These are phyloP conservation scores for Gastracanthus pulcherrimus DNA, from an alignment of 2,888 invertebrate species.

Conservation along the genomic window DNA sequence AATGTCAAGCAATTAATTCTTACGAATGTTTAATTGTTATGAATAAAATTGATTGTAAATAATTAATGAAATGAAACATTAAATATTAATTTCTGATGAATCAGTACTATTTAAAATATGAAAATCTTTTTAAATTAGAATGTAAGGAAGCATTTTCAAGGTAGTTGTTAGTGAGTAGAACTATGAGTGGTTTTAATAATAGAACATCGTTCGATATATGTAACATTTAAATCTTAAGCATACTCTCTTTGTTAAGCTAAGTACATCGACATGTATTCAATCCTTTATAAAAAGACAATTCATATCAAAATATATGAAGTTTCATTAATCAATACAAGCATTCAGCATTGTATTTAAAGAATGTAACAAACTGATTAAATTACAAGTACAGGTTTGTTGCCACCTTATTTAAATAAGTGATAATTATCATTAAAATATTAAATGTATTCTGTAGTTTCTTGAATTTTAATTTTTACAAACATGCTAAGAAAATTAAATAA, in stretches of 20 bases:
- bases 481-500: no score
- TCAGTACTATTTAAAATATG: not conserved
- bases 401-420: not conserved
- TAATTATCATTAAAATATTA: no score
- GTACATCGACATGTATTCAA: not conserved
- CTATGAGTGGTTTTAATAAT: not conserved
- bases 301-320: not conserved
- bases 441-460: no score
- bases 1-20: slow-evolving; percentile 2
- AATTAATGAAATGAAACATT: not conserved
- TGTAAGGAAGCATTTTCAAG: not conserved
- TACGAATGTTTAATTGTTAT: not conserved
- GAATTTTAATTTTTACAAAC: no score
- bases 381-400: not conserved
- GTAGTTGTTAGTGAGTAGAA: not conserved
- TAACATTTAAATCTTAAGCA: not conserved
- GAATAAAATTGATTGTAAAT: not conserved
- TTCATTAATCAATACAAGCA: not conserved
- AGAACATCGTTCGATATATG: not conserved
- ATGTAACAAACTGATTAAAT: not conserved
- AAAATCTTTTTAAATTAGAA: not conserved
- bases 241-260: not conserved
- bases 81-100: not conserved
- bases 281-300: not conserved
- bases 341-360: not conserved